phyloP scores from a whole-genome alignment of 1,140 invertebrate species.

The Agrilus planipennis region DNA sequence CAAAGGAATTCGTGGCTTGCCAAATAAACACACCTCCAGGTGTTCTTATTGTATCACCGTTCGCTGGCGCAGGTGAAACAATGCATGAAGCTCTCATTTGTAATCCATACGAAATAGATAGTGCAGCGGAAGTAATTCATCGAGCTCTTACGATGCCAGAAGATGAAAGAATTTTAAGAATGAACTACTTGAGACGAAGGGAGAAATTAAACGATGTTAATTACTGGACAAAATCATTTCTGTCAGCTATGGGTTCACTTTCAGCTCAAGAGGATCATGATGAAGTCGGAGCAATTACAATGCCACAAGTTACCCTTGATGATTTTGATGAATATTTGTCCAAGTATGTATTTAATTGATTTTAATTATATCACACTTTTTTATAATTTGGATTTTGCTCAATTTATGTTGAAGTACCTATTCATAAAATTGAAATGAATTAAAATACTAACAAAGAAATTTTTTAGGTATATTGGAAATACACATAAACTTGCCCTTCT shows the following conservation, averaged over 20 bases:
- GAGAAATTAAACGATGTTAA: slow-evolving; percentile 77
- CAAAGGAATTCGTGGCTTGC: slow-evolving; percentile 87
- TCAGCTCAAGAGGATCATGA: slow-evolving; percentile 56
- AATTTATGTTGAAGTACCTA: background rate
- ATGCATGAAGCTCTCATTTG: slow-evolving; percentile 79
- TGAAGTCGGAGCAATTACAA: slow-evolving; percentile 64
- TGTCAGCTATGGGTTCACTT: slow-evolving; percentile 72
- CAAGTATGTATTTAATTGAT: slow-evolving; percentile 45
- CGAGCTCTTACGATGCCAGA: slow-evolving; percentile 79
- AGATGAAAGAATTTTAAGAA: slow-evolving; percentile 73
- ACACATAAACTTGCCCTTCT: slow-evolving; percentile 73
- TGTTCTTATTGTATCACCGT: slow-evolving; percentile 79
- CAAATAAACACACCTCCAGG: slow-evolving; percentile 79
- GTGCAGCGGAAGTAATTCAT: slow-evolving; percentile 75
- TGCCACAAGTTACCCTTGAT: slow-evolving; percentile 74
- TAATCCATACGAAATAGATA: slow-evolving; percentile 82
- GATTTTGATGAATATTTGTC: slow-evolving; percentile 78
- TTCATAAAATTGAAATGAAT: background rate
- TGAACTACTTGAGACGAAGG: slow-evolving; percentile 70
- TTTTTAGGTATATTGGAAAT: slow-evolving; percentile 69
- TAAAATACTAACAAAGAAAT: background rate
- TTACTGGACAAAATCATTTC: slow-evolving; percentile 79
- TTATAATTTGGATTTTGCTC: background rate
- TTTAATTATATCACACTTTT: background rate
- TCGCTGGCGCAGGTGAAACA: slow-evolving; percentile 81